Evolutionary conservation across 2,888 invertebrate genomes (phyloP).

Genomic region (Neoitamus cyanurus): DNA sequence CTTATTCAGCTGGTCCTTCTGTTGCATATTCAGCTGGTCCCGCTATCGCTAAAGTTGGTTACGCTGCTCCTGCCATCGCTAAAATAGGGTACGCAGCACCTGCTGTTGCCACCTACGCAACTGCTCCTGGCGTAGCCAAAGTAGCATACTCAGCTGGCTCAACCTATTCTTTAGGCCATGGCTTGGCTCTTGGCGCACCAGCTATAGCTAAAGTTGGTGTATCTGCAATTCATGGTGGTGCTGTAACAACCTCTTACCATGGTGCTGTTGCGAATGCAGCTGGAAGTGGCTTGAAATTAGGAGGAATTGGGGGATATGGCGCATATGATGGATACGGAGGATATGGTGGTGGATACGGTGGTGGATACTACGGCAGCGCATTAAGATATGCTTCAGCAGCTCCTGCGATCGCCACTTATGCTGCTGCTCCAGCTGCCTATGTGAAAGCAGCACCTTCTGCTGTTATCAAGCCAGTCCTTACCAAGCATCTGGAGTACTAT

Average conservation of each 20-base stretch:
- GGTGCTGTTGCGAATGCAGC: constrained; percentile 57
- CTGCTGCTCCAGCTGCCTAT: constrained; percentile 62
- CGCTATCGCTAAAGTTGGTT: background rate
- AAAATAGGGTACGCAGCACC: constrained; percentile 31
- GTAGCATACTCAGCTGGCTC: background rate
- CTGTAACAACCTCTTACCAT: constrained; percentile 57
- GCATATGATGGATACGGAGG: background rate
- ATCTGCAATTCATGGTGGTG: constrained; percentile 33
- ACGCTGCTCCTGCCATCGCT: constrained; percentile 57
- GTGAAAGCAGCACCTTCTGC: constrained; percentile 64
- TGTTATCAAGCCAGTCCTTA: constrained; percentile 69
- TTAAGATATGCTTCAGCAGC: constrained; percentile 64
- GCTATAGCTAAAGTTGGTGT: constrained; percentile 58
- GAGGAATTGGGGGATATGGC: background rate
- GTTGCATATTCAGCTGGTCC: constrained; percentile 50
- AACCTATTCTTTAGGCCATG: constrained; percentile 27
- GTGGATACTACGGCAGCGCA: constrained; percentile 54
- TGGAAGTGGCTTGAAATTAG: constrained; percentile 45
- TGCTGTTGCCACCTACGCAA: constrained; percentile 59
- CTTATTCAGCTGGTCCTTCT: constrained; percentile 51
- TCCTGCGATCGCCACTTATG: constrained; percentile 61
- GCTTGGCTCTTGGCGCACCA: constrained; percentile 58
- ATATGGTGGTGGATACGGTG: constrained; percentile 53
- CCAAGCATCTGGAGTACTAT: constrained; percentile 73
- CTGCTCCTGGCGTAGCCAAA: constrained; percentile 55